A percentile compares a stretch with the other conserved stretches of the same genome.
Conservation (phyloP, 2,797 vertebrate species). For the Capromys pilorides region DNA sequence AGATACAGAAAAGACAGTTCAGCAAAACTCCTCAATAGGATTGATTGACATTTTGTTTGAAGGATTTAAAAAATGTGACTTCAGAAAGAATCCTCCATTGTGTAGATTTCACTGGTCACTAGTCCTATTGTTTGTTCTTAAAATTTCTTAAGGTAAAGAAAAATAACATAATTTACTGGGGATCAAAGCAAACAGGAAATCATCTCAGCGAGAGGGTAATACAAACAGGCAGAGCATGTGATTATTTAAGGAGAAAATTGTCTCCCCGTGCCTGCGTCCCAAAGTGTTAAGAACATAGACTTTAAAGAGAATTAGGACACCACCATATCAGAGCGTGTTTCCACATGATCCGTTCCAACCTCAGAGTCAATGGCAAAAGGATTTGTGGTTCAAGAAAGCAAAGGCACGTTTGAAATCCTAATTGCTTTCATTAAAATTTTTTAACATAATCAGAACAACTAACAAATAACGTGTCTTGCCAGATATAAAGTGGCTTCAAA, state of each 20-base stretch:
- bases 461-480: neutral
- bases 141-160: conserved; percentile 29
- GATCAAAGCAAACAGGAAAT: conserved; percentile 42
- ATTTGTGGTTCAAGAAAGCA: neutral
- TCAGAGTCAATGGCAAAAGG: neutral
- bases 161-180: conserved; percentile 12
- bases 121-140: neutral
- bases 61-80: neutral
- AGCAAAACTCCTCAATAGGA: neutral
- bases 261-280: neutral
- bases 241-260: conserved; percentile 37
- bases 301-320: neutral
- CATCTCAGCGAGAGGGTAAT: neutral
- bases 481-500: conserved; percentile 32
- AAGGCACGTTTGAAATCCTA: neutral
- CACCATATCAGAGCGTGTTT: neutral
- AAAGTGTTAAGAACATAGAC: neutral
- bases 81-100: neutral
- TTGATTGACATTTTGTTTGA: neutral
- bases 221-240: neutral
- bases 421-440: conserved; percentile 37
- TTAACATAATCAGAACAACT: conserved; percentile 14
- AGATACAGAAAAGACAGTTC: neutral
- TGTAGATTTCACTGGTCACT: neutral
- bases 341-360: neutral